Percentiles rank a stretch among this genome's conserved stretches.
phyloP scores from a whole-genome alignment of 1,140 invertebrate genomes.

The Aphis craccivora region DNA sequence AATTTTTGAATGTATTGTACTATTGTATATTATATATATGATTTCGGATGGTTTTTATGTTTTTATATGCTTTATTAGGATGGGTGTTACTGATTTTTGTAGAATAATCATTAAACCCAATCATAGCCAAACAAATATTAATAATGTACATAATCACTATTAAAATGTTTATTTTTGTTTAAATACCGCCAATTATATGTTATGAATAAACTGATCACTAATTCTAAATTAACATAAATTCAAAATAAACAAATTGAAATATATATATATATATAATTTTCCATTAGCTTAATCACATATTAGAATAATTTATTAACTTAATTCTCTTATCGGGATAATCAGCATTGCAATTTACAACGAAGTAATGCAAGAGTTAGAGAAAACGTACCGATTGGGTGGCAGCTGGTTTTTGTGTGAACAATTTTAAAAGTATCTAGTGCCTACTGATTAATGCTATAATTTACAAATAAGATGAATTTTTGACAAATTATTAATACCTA shows the following conservation, averaged over 20 bases:
- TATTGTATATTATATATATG: background rate
- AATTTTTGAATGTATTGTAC: background rate
- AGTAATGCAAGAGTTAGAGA: background rate
- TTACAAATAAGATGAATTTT: too few relatives aligned
- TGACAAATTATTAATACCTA: too few relatives aligned
- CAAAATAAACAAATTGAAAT: background rate
- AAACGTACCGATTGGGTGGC: background rate
- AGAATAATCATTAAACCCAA: background rate
- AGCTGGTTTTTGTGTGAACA: too few relatives aligned
- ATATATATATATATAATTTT: background rate
- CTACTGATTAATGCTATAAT: too few relatives aligned
- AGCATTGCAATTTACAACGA: background rate
- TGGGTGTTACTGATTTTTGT: background rate
- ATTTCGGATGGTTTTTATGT: background rate
- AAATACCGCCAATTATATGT: background rate
- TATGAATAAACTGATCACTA: background rate
- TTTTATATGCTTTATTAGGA: background rate
- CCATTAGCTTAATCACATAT: background rate
- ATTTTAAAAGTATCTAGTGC: too few relatives aligned
- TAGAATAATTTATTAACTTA: background rate
- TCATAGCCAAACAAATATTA: background rate
- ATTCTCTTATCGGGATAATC: background rate
- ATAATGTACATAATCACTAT: background rate
- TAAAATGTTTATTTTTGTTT: background rate
- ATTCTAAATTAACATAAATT: background rate